These are phyloP conservation scores for Halichoerus grypus DNA, from an alignment of 2,113 vertebrate species.

Conservation along the genomic window DNA sequence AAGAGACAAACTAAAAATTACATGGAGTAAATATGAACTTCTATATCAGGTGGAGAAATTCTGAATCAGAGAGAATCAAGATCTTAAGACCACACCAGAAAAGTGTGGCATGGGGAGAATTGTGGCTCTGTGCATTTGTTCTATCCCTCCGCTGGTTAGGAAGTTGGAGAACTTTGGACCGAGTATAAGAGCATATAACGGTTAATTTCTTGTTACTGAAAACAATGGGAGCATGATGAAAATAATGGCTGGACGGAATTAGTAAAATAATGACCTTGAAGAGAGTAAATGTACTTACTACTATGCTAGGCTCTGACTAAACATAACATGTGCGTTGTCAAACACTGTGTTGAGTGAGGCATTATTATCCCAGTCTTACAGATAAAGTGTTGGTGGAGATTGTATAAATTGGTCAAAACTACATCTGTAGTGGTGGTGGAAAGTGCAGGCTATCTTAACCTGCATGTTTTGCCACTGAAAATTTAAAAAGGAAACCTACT, in stretches of 20 bases:
- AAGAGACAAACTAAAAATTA: background rate
- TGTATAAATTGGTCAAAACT: background rate
- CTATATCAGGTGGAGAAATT: background rate
- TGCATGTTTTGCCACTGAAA: background rate
- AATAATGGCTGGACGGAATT: background rate
- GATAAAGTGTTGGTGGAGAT: background rate
- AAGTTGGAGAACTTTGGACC: background rate
- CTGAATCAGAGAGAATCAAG: background rate
- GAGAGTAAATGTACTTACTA: background rate
- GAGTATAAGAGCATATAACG: background rate
- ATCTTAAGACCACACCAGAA: background rate
- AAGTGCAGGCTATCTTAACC: background rate
- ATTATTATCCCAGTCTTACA: background rate
- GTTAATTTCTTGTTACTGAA: background rate
- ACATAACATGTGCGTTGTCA: background rate
- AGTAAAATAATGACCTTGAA: conserved; percentile 16
- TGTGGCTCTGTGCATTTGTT: background rate
- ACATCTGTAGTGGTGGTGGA: background rate
- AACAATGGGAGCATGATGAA: conserved; percentile 13
- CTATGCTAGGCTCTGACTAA: background rate
- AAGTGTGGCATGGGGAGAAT: background rate
- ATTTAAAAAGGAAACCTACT: background rate
- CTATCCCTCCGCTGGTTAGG: background rate
- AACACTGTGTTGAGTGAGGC: background rate
- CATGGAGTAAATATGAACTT: background rate